Conservation (phyloP, 2,113 vertebrate species). For the Cranoglanis bouderius region DNA sequence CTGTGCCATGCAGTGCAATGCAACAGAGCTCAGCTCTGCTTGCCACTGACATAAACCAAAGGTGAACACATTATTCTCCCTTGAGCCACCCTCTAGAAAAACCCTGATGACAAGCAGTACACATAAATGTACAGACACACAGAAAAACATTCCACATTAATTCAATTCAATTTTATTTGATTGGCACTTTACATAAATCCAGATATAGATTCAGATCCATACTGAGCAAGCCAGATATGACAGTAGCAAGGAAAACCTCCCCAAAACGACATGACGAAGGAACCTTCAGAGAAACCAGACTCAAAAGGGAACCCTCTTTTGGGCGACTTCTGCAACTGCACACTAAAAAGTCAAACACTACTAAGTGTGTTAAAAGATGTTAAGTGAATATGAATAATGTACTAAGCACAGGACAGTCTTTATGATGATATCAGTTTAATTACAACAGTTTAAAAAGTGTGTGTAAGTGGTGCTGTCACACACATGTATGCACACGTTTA, state of each 20-base stretch:
- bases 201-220: neutral
- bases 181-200: neutral
- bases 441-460: neutral
- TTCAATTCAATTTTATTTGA: neutral
- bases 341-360: neutral
- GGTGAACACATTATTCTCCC: neutral
- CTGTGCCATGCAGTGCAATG: neutral
- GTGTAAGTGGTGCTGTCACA: neutral
- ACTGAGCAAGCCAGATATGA: neutral
- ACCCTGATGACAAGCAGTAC: neutral
- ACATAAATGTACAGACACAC: neutral
- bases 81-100: no score
- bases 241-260: neutral
- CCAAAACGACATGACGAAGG: neutral
- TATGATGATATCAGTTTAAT: neutral
- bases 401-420: neutral
- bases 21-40: neutral
- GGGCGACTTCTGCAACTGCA: neutral
- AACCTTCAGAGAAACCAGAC: neutral
- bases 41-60: neutral
- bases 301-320: neutral
- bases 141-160: neutral
- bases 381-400: neutral
- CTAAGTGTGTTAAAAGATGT: neutral
- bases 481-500: neutral